Evolutionary conservation across 2,888 invertebrate species (phyloP).

Genomic region (Lithophane semibrunnea): DNA sequence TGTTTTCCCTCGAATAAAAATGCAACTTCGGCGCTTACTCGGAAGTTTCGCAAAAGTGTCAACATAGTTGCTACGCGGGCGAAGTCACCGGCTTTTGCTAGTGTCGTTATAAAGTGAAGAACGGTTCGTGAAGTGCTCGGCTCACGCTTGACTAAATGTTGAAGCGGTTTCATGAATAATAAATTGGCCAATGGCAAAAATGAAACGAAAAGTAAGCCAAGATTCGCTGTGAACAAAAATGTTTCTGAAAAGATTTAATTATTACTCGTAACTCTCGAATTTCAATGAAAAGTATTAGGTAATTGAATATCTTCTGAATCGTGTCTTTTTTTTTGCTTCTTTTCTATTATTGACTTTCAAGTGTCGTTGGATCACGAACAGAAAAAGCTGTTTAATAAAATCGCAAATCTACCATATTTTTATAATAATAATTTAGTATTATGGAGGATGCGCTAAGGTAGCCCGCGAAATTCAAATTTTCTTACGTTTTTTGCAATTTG

Average conservation of each 20-base stretch:
- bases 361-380: not conserved
- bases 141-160: constrained; percentile 47
- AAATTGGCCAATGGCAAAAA: constrained; percentile 56
- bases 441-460: too few species aligned
- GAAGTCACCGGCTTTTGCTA: constrained; percentile 22
- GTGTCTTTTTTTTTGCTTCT: constrained; percentile 1
- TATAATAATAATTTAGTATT: not conserved
- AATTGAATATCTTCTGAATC: constrained; percentile 21
- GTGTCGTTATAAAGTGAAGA: constrained; percentile 40
- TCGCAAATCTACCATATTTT: not conserved
- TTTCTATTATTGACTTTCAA: constrained; percentile 1
- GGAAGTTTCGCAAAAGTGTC: constrained; percentile 27
- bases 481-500: too few species aligned
- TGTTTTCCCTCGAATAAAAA: constrained; percentile 6
- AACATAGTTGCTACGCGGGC: constrained; percentile 10
- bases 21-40: constrained; percentile 9
- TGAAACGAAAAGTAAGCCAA: constrained; percentile 44
- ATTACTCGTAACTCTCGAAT: constrained; percentile 31
- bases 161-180: constrained; percentile 62
- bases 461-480: too few species aligned
- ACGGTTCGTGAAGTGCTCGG: constrained; percentile 27
- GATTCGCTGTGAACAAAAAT: constrained; percentile 39
- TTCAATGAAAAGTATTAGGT: constrained; percentile 33
- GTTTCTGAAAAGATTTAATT: constrained; percentile 49
- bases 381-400: not conserved